Evolutionary conservation across 2,888 invertebrate genomes (phyloP).

Genomic region (Drosophila pseudotalamancana): DNA sequence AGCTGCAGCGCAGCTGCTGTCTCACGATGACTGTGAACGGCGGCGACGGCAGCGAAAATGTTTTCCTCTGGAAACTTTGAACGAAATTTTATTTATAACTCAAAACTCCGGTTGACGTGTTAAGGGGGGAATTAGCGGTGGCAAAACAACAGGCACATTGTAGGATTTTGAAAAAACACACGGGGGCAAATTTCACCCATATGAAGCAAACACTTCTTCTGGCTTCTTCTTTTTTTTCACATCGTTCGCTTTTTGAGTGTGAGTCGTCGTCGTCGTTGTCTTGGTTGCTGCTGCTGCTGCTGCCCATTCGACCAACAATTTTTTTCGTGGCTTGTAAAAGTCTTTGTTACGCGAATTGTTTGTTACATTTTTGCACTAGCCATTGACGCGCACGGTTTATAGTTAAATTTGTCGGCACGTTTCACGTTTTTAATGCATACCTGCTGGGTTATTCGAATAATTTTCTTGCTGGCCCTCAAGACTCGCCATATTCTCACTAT

Average conservation of each 20-base stretch:
- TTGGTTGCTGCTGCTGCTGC: constrained; percentile 68
- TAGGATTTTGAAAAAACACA: constrained; percentile 53
- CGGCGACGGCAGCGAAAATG: constrained; percentile 51
- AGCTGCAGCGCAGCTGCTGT: constrained; percentile 66
- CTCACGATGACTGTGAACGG: constrained; percentile 65
- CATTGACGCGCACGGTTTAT: constrained; percentile 25
- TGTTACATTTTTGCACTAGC: constrained; percentile 41
- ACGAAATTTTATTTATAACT: constrained; percentile 80
- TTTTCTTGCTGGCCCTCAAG: constrained; percentile 85
- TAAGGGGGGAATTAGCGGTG: constrained; percentile 32
- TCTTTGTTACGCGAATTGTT: constrained; percentile 32
- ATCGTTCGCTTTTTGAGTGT: constrained; percentile 71
- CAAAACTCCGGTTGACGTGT: constrained; percentile 74
- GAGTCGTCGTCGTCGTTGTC: constrained; percentile 58
- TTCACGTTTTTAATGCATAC: constrained; percentile 78
- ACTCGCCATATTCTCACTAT: constrained; percentile 84
- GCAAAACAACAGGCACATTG: constrained; percentile 35
- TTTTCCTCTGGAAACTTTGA: constrained; percentile 72
- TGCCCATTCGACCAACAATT: constrained; percentile 70
- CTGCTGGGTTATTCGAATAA: constrained; percentile 83
- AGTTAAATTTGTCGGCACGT: constrained; percentile 34
- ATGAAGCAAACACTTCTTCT: constrained; percentile 71
- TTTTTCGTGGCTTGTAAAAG: constrained; percentile 56
- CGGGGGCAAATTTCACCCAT: constrained; percentile 75
- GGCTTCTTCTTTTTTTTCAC: constrained; percentile 71